Base-by-base conservation (phyloP, 2,888 invertebrate genomes). In the Mesorhabditis spiculigera region DNA sequence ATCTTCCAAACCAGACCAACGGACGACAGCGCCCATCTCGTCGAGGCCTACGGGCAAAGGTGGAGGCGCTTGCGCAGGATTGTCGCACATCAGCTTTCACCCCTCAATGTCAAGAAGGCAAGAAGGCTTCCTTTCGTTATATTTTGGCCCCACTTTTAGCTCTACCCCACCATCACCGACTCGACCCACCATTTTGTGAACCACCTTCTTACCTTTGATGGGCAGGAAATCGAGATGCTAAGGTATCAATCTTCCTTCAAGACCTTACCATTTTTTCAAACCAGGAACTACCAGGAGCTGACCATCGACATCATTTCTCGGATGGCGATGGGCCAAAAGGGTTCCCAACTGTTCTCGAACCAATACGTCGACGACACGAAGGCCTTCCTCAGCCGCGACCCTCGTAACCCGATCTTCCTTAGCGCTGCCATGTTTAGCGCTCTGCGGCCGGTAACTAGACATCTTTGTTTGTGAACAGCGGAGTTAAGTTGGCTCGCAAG, bases 1-100 rank as follows among this genome's bases (percentile, higher is more conserved):
- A 10, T 50, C 8, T 13, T 50, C 58, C 10, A 50, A 50, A 50
- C 58, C 10, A 50, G 58, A 13, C 10, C 58, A 13, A n/a, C 8
- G 1, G 58, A 50, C n/a, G 10, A 10, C 2, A 13, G 10, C n/a
- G 58, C 58, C n/a, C 58, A 72, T 63, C 10, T 87, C 81, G 86
- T 87, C 72, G 80, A 82, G 81, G 86, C 66, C 3, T 80, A 86
- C 1, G 88, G 87, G 8, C 83, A 86, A 45, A 79, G 87, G 43
- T 89, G 89, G 89, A 88, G 88, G 77, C 81, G 88, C n/a, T 85
- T 89, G n/a, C 79, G 89, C n/a, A 81, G 86, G 8, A 84, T 88
- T 10, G 83, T 88, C 6, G 87, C 87, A 58, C 89, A 89, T 1
- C 87, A 87, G 4, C 89, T 89, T 77, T 87, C 87, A n/a, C 82